Evolutionary conservation across 2,888 invertebrate genomes (phyloP), one percentile per base, ranked within the genome.

Genomic region (Anthrax anthrax): DNA sequence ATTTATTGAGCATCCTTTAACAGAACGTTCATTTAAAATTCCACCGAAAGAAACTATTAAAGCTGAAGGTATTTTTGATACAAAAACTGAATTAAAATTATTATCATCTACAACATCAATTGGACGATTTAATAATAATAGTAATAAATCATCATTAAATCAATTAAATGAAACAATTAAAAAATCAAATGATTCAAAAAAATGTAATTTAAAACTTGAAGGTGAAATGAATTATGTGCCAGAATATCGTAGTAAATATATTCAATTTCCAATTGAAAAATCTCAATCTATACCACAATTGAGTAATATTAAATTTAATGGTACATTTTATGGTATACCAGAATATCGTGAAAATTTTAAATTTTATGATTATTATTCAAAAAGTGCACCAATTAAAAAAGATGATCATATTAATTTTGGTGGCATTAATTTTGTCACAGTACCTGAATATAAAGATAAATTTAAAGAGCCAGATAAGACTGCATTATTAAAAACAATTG

Each of bases 211-310:
- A 13, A 56, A 50, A 4, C 44, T 56, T 6, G 55, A 56, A 43
- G 55, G 48, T 38, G 54, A 56, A 29, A 45, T 52, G 34, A 42
- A 43, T 4, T 56, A 55, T 12, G 64, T 66, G 1, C 65, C 67
- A 9, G 68, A 68, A 47, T 66, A 67, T 50, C 59, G 55, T 39
- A 59, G 61, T 2, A 64, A 68, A 52, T 68, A 52, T 48, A 58
- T 64, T n/a, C 56, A 61, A 47, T 62, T 60, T 49, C 59, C 62
- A 43, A 58, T 62, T 29, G 67, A 64, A 46, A 65, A 64, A 52
- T 65, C 66, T 1, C 63, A 64, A 37, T 67, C 67, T 14, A 69
- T 69, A 53, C 68, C 68, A 1, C 69, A 69, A 52, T 55, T 64
- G 41, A 63, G 62, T 49, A 63, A 64, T 52, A 59, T 66, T 18